Percentiles rank a stretch among this genome's conserved stretches.
Evolutionary conservation across 2,888 invertebrate species (phyloP).

Genomic region (Meganola albula): DNA sequence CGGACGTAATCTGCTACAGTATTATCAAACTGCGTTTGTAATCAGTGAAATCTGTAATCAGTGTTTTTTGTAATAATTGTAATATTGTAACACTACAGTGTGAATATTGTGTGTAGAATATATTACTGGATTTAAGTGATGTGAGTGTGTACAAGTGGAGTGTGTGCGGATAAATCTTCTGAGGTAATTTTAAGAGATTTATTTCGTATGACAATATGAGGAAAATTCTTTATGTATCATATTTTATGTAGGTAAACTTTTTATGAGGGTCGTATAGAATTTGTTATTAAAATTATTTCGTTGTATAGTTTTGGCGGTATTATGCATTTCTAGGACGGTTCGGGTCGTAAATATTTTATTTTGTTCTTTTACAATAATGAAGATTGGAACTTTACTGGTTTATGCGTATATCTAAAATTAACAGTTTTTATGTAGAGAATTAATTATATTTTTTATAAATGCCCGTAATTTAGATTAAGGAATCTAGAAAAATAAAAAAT

Average conservation of each 20-base stretch:
- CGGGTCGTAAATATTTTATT: too few species aligned
- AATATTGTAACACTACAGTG: slow-evolving; percentile 25
- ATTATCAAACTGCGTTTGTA: too few species aligned
- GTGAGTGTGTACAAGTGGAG: slow-evolving; percentile 39
- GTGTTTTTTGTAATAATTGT: slow-evolving; percentile 19
- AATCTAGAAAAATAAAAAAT: too few species aligned
- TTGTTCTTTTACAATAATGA: too few species aligned
- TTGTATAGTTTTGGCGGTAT: slow-evolving; percentile 20
- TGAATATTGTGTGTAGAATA: slow-evolving; percentile 20
- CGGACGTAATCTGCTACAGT: slow-evolving; percentile 14
- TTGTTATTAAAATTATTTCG: slow-evolving; percentile 20
- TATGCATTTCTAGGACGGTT: too few species aligned
- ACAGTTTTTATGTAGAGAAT: too few species aligned
- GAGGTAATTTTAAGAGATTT: slow-evolving; percentile 37
- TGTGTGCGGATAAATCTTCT: slow-evolving; percentile 35
- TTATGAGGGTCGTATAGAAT: slow-evolving; percentile 16
- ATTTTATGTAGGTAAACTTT: slow-evolving; percentile 13
- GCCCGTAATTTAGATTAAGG: too few species aligned
- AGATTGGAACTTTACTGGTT: too few species aligned
- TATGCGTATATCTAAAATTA: too few species aligned
- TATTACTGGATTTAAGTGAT: slow-evolving; percentile 34
- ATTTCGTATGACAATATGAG: slow-evolving; percentile 23
- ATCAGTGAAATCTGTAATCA: slow-evolving; percentile 26
- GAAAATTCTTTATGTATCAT: slow-evolving; percentile 19
- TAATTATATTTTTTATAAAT: too few species aligned